Evolutionary conservation across 2,113 vertebrate genomes (phyloP).

Genomic region (Thryonomys swinderianus): DNA sequence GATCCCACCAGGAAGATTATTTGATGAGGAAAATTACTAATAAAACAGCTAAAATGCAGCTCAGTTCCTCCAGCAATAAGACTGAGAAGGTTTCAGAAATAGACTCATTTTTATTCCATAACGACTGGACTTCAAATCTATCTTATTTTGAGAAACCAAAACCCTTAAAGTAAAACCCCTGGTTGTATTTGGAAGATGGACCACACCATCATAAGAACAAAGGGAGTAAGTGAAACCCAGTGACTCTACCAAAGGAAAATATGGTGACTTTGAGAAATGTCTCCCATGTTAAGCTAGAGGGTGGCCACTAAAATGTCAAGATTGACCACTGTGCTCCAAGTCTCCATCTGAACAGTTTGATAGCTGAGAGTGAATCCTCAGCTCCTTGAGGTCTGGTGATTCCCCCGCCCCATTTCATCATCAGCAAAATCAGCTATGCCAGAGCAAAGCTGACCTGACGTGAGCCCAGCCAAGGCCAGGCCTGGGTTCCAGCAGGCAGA

Average conservation of each 20-base stretch:
- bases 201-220: background rate
- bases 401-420: background rate
- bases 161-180: background rate
- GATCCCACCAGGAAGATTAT: background rate
- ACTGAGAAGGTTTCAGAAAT: background rate
- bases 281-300: background rate
- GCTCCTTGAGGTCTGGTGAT: background rate
- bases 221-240: background rate
- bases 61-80: background rate
- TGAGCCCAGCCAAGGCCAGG: slow-evolving; percentile 27
- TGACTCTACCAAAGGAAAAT: slow-evolving; percentile 50
- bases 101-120: background rate
- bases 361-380: background rate
- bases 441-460: slow-evolving; percentile 18
- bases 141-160: slow-evolving; percentile 14
- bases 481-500: background rate
- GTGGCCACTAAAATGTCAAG: background rate
- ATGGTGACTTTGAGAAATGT: slow-evolving; percentile 43
- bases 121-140: background rate
- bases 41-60: background rate
- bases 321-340: background rate
- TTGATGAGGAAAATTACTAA: background rate
- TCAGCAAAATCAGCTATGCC: background rate
- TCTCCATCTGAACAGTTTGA: background rate
- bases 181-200: background rate